phyloP scores from a whole-genome alignment of 1,140 invertebrate genomes.

The Drosophila tsacasi region DNA sequence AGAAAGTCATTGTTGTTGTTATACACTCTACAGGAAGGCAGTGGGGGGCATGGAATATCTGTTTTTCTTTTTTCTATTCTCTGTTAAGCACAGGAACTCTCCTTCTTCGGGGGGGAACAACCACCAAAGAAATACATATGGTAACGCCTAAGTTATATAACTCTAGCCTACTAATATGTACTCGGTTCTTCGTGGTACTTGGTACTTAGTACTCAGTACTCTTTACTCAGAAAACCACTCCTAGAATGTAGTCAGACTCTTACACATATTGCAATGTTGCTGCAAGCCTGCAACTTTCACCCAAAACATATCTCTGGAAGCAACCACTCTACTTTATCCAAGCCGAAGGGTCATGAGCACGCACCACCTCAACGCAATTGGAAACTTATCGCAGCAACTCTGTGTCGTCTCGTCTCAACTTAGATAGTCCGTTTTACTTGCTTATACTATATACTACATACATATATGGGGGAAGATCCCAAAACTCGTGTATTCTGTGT shows the following conservation, averaged over 20 bases:
- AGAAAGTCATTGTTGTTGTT: constrained; percentile 60
- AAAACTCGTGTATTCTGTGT: constrained; percentile 30
- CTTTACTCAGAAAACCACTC: constrained; percentile 22
- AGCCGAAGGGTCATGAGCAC: constrained; percentile 15
- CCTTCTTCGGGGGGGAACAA: background rate
- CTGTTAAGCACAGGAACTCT: constrained; percentile 18
- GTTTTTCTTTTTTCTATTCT: constrained; percentile 7
- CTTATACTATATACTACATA: constrained; percentile 19
- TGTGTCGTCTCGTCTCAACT: constrained; percentile 32
- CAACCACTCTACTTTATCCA: constrained; percentile 45
- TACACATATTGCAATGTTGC: constrained; percentile 61
- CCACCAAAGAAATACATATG: constrained; percentile 42
- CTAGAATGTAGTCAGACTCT: constrained; percentile 34
- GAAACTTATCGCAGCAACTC: constrained; percentile 32
- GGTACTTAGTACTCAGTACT: background rate
- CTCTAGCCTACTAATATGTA: no score
- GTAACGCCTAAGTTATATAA: constrained; percentile 9
- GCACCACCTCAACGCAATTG: constrained; percentile 40
- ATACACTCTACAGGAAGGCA: constrained; percentile 34
- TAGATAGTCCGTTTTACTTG: constrained; percentile 64
- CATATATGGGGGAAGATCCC: background rate
- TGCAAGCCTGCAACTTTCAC: constrained; percentile 47
- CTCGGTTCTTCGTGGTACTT: no score
- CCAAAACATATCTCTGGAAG: constrained; percentile 65
- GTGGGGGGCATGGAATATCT: constrained; percentile 17